Conservation (phyloP, 1,140 invertebrate species). For the Orchestia grillus region DNA sequence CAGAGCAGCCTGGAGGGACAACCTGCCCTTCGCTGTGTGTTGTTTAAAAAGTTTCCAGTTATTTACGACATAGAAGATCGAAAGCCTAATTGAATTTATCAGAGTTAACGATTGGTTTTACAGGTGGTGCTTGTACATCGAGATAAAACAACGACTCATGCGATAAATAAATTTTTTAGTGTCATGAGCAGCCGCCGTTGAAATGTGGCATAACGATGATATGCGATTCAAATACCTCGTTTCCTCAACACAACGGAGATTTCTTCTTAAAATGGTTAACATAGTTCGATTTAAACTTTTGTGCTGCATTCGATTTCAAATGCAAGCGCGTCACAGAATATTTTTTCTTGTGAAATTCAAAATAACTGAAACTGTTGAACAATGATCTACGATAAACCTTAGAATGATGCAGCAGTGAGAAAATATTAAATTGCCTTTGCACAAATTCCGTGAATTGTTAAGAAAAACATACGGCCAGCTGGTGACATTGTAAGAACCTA, state of each 20-base stretch:
- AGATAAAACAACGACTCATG: not conserved
- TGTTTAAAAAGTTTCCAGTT: not conserved
- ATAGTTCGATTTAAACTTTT: not conserved
- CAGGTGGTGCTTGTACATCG: not conserved
- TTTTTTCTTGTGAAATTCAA: no score
- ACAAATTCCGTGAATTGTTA: no score
- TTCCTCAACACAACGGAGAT: not conserved
- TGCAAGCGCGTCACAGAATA: not conserved
- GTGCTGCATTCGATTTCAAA: not conserved
- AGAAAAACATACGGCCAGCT: no score
- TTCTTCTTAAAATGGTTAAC: not conserved
- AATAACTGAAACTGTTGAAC: no score
- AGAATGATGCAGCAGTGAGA: not conserved
- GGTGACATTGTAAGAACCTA: no score
- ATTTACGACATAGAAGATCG: not conserved
- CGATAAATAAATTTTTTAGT: not conserved
- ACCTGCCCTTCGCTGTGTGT: no score
- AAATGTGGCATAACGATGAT: not conserved
- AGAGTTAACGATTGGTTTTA: not conserved
- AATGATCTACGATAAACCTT: no score
- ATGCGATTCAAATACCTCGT: not conserved
- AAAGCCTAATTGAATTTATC: not conserved
- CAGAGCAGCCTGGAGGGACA: no score
- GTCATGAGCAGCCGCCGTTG: not conserved
- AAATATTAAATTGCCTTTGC: no score